A percentile compares a stretch with the other conserved stretches of the same genome.
These are phyloP conservation scores for Lymantria dispar DNA, from an alignment of 2,888 invertebrate genomes.

Conservation along the genomic window DNA sequence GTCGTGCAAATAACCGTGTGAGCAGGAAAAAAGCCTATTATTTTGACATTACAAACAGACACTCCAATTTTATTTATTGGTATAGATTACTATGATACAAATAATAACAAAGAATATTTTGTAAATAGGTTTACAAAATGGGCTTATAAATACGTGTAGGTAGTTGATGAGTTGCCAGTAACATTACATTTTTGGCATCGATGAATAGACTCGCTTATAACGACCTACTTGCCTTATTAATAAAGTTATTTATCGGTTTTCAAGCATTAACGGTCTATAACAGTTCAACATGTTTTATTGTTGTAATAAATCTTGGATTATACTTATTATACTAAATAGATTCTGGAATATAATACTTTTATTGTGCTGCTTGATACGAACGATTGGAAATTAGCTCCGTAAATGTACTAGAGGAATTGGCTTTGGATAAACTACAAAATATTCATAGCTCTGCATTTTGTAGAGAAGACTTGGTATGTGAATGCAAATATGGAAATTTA, in stretches of 20 bases:
- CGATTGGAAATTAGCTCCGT: neutral
- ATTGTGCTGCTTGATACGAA: neutral
- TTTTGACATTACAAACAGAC: too few relatives aligned
- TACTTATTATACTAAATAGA: neutral
- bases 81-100: too few relatives aligned
- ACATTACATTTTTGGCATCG: conserved; percentile 23
- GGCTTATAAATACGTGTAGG: neutral
- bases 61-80: too few relatives aligned
- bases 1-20: too few relatives aligned
- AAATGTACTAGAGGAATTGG: too few relatives aligned
- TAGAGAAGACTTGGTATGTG: too few relatives aligned
- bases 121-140: too few relatives aligned
- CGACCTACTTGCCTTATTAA: conserved; percentile 24
- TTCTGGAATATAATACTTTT: neutral
- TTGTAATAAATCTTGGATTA: conserved; percentile 8
- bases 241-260: conserved; percentile 10
- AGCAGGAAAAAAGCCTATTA: too few relatives aligned
- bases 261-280: conserved; percentile 20
- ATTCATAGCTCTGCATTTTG: too few relatives aligned
- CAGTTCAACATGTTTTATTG: conserved; percentile 14
- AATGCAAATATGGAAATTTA: too few relatives aligned
- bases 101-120: too few relatives aligned
- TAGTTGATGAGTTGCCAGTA: conserved; percentile 28
- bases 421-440: too few relatives aligned
- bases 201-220: neutral